Evolutionary conservation across 2,113 vertebrate species (phyloP).

Genomic region (Scomber japonicus): DNA sequence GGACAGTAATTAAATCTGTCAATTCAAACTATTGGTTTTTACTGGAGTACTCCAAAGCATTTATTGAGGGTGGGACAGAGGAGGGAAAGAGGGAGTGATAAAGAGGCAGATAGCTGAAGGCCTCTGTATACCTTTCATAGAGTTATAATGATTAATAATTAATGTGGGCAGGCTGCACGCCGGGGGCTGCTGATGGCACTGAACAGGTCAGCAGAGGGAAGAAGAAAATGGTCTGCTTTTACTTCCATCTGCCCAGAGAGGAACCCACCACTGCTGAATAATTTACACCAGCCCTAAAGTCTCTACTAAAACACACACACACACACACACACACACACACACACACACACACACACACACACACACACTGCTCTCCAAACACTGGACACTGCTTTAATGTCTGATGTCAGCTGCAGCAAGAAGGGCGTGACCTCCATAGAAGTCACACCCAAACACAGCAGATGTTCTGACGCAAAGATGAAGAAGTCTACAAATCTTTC

Average conservation of each 20-base stretch:
- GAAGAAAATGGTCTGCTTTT: slow-evolving; percentile 59
- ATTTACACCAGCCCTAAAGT: slow-evolving; percentile 59
- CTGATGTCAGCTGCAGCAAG: slow-evolving; percentile 12
- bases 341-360: slow-evolving; percentile 11
- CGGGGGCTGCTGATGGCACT: slow-evolving; percentile 63
- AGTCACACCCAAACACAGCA: not conserved
- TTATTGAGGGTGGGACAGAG: slow-evolving; percentile 19
- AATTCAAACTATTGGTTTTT: slow-evolving; percentile 2
- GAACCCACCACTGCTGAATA: slow-evolving; percentile 70
- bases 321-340: slow-evolving; percentile 47
- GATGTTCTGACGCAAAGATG: not conserved
- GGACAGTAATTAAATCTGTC: not conserved
- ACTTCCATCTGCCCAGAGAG: slow-evolving; percentile 51
- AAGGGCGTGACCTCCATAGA: slow-evolving; percentile 38
- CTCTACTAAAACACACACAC: slow-evolving; percentile 10
- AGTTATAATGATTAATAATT: slow-evolving; percentile 70
- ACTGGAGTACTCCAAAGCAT: not conserved
- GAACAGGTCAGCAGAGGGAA: slow-evolving; percentile 44
- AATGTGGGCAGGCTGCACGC: slow-evolving; percentile 50
- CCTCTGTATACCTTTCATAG: slow-evolving; percentile 46
- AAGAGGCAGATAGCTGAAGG: slow-evolving; percentile 41
- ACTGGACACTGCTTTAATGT: slow-evolving; percentile 34
- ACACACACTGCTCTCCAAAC: slow-evolving; percentile 9
- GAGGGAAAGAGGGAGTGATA: slow-evolving; percentile 16
- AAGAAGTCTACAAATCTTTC: not conserved